Percentiles rank a stretch among this genome's conserved stretches.
These are phyloP conservation scores for Coendou prehensilis DNA, from an alignment of 2,797 vertebrate species.

Conservation along the genomic window DNA sequence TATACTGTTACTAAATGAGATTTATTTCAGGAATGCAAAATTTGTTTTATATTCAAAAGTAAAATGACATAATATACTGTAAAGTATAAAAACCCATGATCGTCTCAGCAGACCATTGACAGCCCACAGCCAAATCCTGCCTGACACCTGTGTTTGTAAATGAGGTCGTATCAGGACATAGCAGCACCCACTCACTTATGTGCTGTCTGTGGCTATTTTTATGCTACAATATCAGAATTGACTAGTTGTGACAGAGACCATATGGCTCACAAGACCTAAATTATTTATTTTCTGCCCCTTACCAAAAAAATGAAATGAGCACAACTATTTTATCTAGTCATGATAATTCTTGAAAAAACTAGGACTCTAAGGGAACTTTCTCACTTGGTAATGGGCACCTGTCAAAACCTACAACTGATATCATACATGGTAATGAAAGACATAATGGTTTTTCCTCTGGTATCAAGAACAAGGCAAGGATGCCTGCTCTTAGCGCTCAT, in stretches of 20 bases:
- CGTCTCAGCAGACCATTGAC: not conserved
- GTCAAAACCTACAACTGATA: not conserved
- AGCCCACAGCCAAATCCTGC: not conserved
- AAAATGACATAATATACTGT: not conserved
- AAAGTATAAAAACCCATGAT: not conserved
- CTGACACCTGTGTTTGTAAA: not conserved
- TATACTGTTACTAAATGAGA: not conserved
- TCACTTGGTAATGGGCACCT: not conserved
- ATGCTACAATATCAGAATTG: not conserved
- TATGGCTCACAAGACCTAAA: not conserved
- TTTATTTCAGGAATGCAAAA: slow-evolving; percentile 7
- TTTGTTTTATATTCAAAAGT: not conserved
- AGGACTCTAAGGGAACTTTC: not conserved
- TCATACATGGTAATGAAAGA: not conserved
- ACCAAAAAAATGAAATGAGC: not conserved
- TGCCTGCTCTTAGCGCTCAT: not conserved
- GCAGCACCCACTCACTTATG: not conserved
- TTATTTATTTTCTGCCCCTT: not conserved
- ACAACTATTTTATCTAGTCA: not conserved
- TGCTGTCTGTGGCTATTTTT: not conserved
- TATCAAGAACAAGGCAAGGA: not conserved
- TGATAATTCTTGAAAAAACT: not conserved
- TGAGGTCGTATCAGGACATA: not conserved
- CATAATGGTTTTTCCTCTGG: not conserved
- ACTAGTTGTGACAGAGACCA: not conserved